A percentile compares a stretch with the other conserved stretches of the same genome.
Evolutionary conservation across 2,797 vertebrate species (phyloP).

Genomic region (Neosilurus mollespiculum): DNA sequence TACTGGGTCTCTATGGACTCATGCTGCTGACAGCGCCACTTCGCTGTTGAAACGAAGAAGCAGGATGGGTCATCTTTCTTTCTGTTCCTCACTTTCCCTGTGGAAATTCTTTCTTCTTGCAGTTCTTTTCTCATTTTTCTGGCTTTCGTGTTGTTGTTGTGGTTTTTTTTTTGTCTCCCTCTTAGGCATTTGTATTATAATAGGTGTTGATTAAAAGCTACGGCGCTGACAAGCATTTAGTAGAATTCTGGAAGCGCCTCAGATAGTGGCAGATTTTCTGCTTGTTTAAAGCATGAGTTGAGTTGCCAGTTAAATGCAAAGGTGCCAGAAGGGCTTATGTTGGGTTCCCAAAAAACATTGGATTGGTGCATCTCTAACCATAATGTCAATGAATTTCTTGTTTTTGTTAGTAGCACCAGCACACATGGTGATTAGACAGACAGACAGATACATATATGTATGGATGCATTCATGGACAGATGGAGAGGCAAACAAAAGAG

Average conservation of each 20-base stretch:
- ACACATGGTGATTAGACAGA: not conserved
- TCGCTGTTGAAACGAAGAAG: conserved; percentile 57
- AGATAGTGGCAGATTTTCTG: not conserved
- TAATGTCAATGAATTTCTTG: not conserved
- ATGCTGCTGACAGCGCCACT: conserved; percentile 56
- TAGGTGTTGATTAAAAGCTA: conserved; percentile 11
- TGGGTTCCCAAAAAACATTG: not conserved
- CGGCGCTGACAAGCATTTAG: not conserved
- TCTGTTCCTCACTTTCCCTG: conserved; percentile 21
- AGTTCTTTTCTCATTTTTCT: not conserved
- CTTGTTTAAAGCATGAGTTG: not conserved
- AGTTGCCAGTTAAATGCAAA: not conserved
- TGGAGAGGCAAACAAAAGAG: no score
- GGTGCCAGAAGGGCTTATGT: not conserved
- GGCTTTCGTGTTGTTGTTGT: not conserved
- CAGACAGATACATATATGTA: no score
- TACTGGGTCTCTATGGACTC: conserved; percentile 51
- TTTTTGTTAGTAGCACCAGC: not conserved
- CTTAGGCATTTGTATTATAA: not conserved
- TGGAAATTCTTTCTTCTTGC: conserved; percentile 14
- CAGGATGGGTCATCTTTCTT: conserved; percentile 49
- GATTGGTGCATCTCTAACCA: not conserved
- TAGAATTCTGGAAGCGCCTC: not conserved
- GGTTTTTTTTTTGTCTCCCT: not conserved
- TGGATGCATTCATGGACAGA: no score